phyloP scores from a whole-genome alignment of 2,888 invertebrate species.

The Caenorhabditis sp. region DNA sequence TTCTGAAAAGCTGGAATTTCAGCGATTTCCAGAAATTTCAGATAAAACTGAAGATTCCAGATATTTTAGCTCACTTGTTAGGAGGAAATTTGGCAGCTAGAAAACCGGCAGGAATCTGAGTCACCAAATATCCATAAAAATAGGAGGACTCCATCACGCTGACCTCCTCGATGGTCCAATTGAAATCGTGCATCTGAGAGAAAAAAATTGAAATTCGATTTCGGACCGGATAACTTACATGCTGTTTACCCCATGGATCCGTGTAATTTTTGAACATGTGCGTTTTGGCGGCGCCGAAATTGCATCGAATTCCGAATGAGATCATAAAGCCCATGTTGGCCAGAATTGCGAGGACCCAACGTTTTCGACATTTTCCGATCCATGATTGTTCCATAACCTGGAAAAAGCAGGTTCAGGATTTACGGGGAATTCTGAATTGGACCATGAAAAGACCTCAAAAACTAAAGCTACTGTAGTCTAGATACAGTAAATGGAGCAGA shows the following conservation, averaged over 20 bases:
- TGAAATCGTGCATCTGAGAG: conserved; percentile 71
- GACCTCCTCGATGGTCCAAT: conserved; percentile 71
- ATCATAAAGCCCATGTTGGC: conserved; percentile 74
- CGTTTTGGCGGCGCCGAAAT: conserved; percentile 96
- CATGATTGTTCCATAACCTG: conserved; percentile 53
- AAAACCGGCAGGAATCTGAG: conserved; percentile 97
- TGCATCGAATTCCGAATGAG: conserved; percentile 89
- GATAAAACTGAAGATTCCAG: no score
- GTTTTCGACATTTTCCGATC: conserved; percentile 72
- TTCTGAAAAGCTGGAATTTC: no score
- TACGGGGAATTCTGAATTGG: no score
- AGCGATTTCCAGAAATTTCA: no score
- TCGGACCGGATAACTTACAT: no score
- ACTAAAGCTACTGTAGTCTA: no score
- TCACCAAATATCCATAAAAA: conserved; percentile 96
- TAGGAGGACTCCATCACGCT: conserved; percentile 93
- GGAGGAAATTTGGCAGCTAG: conserved; percentile 95
- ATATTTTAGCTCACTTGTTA: no score
- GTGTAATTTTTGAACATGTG: conserved; percentile 76
- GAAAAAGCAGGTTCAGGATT: conserved; percentile 6
- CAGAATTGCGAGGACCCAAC: conserved; percentile 73
- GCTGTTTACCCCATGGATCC: conserved; percentile 64
- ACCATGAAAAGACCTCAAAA: no score
- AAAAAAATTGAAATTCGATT: no score
- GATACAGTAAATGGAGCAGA: no score